phyloP scores from a whole-genome alignment of 2,888 invertebrate species.

The Altica lythri region DNA sequence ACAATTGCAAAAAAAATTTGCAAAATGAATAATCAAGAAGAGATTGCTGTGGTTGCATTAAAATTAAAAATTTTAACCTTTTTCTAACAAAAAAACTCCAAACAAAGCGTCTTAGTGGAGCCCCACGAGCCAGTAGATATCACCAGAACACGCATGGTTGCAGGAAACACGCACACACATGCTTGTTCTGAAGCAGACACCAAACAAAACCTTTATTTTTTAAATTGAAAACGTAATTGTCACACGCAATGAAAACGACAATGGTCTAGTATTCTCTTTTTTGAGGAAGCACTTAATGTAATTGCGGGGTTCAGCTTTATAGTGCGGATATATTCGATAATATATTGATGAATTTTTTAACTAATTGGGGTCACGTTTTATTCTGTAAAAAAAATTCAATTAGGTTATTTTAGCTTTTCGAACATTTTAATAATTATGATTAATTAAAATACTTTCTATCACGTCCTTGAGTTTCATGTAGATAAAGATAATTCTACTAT shows the following conservation, averaged over 20 bases:
- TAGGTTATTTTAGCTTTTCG: too few species aligned
- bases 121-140: constrained; percentile 24
- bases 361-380: too few species aligned
- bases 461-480: too few species aligned
- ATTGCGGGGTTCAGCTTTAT: constrained; percentile 32
- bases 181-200: constrained; percentile 27
- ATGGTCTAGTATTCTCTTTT: constrained; percentile 31
- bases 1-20: too few species aligned
- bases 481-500: too few species aligned
- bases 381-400: too few species aligned
- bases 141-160: constrained; percentile 24
- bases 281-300: constrained; percentile 32
- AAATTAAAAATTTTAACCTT: too few species aligned
- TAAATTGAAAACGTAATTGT: constrained; percentile 30
- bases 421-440: too few species aligned
- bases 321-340: constrained; percentile 15
- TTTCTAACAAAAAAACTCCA: constrained; percentile 9
- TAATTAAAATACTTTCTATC: too few species aligned
- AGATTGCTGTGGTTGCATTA: too few species aligned
- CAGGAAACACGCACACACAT: constrained; percentile 24
- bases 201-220: constrained; percentile 17
- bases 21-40: too few species aligned
- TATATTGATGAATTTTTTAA: too few species aligned
- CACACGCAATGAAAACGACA: constrained; percentile 31
- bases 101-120: constrained; percentile 27